A percentile compares a stretch with the other conserved stretches of the same genome.
Evolutionary conservation across 2,797 vertebrate genomes (phyloP).

Genomic region (Remorina albescens): DNA sequence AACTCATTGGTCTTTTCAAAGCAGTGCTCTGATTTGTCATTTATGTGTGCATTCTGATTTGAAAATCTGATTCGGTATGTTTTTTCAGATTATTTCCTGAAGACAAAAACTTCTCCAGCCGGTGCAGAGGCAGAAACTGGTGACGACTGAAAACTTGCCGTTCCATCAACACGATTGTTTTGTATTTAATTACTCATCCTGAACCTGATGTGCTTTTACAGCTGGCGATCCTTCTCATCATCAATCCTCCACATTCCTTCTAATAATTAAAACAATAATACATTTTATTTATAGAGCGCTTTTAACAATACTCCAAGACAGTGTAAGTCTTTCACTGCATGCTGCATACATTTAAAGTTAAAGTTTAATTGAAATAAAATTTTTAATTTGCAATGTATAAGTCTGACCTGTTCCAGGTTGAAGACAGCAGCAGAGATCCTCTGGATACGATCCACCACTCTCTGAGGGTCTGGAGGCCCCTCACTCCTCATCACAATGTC

Average conservation of each 20-base stretch:
- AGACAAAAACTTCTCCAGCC: no score
- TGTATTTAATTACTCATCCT: slow-evolving; percentile 35
- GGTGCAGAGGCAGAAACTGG: neutral
- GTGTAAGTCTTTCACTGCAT: neutral
- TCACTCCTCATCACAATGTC: slow-evolving; percentile 90
- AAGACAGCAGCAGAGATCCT: slow-evolving; percentile 98
- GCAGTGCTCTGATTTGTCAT: no score
- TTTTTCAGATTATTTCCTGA: no score
- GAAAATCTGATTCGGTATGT: no score
- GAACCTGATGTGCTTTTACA: slow-evolving; percentile 3
- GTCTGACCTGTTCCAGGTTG: slow-evolving; percentile 95
- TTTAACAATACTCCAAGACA: no score
- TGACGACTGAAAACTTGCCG: neutral
- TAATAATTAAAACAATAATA: no score
- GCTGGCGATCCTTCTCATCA: no score
- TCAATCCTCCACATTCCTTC: neutral
- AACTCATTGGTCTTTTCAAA: no score
- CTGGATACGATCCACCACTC: slow-evolving; percentile 93
- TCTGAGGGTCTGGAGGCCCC: slow-evolving; percentile 90
- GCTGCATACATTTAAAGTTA: neutral
- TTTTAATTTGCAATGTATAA: neutral
- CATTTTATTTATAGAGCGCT: no score
- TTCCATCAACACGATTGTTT: neutral
- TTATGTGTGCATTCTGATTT: no score
- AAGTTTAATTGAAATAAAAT: neutral